Evolutionary conservation across 2,888 invertebrate genomes (phyloP), one percentile per base, ranked within the genome.

Genomic region (Andrena trimmerana): DNA sequence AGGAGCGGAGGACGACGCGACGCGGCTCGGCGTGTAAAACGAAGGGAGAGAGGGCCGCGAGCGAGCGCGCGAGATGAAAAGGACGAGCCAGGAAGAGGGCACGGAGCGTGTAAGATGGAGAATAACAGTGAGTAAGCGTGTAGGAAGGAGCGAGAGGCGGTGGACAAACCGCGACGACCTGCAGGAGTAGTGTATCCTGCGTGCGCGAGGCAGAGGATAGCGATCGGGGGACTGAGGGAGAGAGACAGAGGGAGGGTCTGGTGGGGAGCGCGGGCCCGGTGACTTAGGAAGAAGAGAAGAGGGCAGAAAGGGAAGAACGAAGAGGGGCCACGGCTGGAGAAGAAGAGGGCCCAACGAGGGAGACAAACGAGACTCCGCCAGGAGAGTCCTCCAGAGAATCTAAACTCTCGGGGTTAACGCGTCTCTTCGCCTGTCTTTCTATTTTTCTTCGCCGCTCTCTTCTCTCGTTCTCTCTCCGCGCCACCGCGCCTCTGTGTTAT

Each of bases 361-460:
- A 88, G 88, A 88, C 82, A 87, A 88, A 86, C 83, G 83, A 85
- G 83, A 73, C 74, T 82, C 52, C 80, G 70, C 73, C 74, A 59
- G 57, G 63, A 69, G 77, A 77, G 81, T 77, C 82, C 84, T 81
- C 82, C 65, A 54, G 72, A 85, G 77, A 85, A 85, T 83, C 85
- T 86, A 86, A 83, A 86, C 86, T 86, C 85, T 73, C 74, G 79
- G 86, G 83, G 85, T 80, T 81, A 81, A 85, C 83, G 82, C 82
- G 82, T 83, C 82, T 82, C 83, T 68, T 68, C 52, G 78, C 83
- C 78, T 78, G 82, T 78, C 83, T 78, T 62, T 78, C 81, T 73
- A 73, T 77, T 81, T 82, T 74, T 81, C 77, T 66, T 80, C 54
- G 48, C 54, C 63, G 20, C 74, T 69, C 69, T 71, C 48, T 31